Evolutionary conservation across 1,140 invertebrate genomes (phyloP), one percentile per base, ranked within the genome.

Genomic region (Diorhabda carinulata): DNA sequence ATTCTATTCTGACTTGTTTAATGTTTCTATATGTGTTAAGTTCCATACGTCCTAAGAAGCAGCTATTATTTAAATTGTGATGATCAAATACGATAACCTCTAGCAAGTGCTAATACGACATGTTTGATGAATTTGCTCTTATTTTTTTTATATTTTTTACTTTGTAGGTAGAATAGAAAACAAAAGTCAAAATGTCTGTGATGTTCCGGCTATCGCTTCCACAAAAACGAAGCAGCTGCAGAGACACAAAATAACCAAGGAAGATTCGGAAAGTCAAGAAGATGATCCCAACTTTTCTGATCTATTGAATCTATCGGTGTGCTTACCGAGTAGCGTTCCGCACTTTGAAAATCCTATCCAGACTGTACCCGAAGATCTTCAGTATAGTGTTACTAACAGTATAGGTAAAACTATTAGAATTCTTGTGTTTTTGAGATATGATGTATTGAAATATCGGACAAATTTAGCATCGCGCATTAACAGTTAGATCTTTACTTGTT

Each of bases 351-450:
- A 73, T 59, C 73, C 66, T 25, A 52, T 63, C 9, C 61, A 63
- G 42, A 25, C 45, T n/a, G 44, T 7, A 2, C 47, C 3, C 6
- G 47, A 76, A 61, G 74, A 79, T 8, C 66, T 77, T 57, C 73
- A 76, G 8, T 77, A 74, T 45, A 78, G 78, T 42, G 76, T 79
- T 8, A 74, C 83, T 25, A 85, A 85, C 79, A 87, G 86, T 64
- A 85, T 86, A 75, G 88, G 85, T 4, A 89, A 88, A 3, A 88
- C 88, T 72, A 85, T 89, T 66, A 89, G 87, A 72, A 89, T 88
- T 79, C 77, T 89, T 72, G 86, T 86, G 3, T 86, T 85, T 69
- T 78, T 85, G n/a, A 85, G 83, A 3, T 84, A 25, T 25, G 25
- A 25, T 25, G 2, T 25, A 25, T 25, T 25, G 25, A 25, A 25